Conservation (phyloP, 2,888 invertebrate genomes). For the Apoderus coryli region DNA sequence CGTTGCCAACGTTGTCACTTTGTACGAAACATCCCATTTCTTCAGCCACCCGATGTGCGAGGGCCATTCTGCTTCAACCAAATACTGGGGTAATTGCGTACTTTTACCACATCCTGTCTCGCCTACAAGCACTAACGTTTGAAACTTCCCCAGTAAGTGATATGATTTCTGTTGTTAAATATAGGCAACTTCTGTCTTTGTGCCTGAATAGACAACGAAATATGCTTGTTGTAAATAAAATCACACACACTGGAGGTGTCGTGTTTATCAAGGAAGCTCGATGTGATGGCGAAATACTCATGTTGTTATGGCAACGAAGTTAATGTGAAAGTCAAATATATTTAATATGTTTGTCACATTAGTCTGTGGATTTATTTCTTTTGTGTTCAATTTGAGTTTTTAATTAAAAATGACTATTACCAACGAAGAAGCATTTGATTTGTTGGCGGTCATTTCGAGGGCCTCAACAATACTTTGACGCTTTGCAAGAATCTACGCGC, state of each 20-base stretch:
- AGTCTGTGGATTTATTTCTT: no score
- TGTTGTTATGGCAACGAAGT: no score
- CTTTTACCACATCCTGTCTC: conserved; percentile 96
- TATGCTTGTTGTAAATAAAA: conserved; percentile 75
- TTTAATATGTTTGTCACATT: no score
- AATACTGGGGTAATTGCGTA: conserved; percentile 91
- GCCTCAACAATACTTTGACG: no score
- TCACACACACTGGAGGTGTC: conserved; percentile 25
- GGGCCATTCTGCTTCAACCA: conserved; percentile 78
- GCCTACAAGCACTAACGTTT: conserved; percentile 76
- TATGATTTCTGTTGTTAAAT: conserved; percentile 70
- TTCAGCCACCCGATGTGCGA: conserved; percentile 79
- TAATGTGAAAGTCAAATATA: no score
- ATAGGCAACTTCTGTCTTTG: conserved; percentile 81
- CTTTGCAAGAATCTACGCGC: no score
- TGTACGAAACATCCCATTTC: conserved; percentile 71
- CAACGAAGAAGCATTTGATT: no score
- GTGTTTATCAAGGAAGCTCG: conserved; percentile 30
- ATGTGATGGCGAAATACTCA: no score
- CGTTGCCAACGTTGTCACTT: conserved; percentile 62
- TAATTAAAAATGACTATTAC: no score
- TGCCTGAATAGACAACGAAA: conserved; percentile 66
- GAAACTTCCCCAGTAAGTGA: conserved; percentile 79
- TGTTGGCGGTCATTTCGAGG: no score
- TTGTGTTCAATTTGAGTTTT: no score